phyloP scores from a whole-genome alignment of 2,113 vertebrate genomes.

The Cololabis saira region DNA sequence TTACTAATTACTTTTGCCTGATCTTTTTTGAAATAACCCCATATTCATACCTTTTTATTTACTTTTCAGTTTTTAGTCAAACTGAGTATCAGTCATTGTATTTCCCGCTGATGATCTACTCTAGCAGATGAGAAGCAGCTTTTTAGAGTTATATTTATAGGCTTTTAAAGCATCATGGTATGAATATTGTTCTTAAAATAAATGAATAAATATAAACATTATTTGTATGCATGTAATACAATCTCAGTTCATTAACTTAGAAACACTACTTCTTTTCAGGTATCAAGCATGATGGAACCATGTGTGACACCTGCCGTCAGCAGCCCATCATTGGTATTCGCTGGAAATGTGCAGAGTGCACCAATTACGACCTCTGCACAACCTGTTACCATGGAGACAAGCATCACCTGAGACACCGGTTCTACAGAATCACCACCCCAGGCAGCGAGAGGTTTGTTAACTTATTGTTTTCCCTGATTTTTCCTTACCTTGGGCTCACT shows the following conservation, averaged over 20 bases:
- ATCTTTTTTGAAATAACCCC: too few relatives aligned
- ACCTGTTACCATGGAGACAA: conserved; percentile 99
- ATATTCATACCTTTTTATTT: too few relatives aligned
- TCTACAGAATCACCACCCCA: conserved; percentile 98
- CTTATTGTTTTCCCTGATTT: conserved; percentile 2
- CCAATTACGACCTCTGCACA: conserved; percentile 98
- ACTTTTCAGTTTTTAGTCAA: too few relatives aligned
- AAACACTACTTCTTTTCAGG: conserved; percentile 73
- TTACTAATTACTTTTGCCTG: too few relatives aligned
- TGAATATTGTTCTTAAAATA: too few relatives aligned
- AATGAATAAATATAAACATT: too few relatives aligned
- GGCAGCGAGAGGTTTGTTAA: conserved; percentile 93
- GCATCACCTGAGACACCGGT: conserved; percentile 96
- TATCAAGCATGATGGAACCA: conserved; percentile 98
- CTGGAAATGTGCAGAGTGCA: conserved; percentile 99
- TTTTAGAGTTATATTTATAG: too few relatives aligned
- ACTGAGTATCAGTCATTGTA: too few relatives aligned
- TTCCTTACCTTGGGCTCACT: not conserved
- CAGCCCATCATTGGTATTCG: conserved; percentile 99
- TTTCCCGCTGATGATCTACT: too few relatives aligned
- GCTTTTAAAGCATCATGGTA: too few relatives aligned
- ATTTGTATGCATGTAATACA: not conserved
- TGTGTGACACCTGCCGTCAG: conserved; percentile 98
- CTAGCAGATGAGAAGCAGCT: too few relatives aligned
- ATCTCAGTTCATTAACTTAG: not conserved